Base-by-base conservation (phyloP, 2,888 invertebrate genomes). In the Drosophila monieri region DNA sequence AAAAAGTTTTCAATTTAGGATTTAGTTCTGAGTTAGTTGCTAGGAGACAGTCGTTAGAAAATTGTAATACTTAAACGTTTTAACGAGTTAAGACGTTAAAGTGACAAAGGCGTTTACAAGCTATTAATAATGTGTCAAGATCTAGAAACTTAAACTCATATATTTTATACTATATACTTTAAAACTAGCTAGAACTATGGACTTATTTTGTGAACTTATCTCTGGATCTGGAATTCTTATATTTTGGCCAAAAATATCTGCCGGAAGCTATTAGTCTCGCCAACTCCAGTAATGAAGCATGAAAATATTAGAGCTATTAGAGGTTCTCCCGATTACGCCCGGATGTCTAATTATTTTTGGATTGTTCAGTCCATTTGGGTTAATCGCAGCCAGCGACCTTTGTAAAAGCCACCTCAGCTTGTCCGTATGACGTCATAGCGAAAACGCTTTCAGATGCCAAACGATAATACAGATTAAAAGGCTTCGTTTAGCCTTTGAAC, bases 231-330 rank as follows among this genome's bases (percentile, higher is more conserved):
- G 12, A 43, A 66, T 44, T 51, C 15, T 23, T 25, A 43, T 43
- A 41, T n/a, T 35, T n/a, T 6, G 39, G 6, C 53, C 43, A 37
- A 44, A 44, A 30, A 66, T 44, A 14, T 21, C 12, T 44, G 27
- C 21, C 44, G 62, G 44, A 53, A 52, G 44, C 64, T 27, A 73
- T 81, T 81, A 81, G 81, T 66, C 70, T 21, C 88, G 88, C 84
- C 55, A 88, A 25, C 30, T 47, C n/a, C 41, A 41, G 72, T 85
- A 81, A 88, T 81, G 84, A 88, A 68, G 80, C 81, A 68, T 88
- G 77, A 74, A 83, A 74, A 46, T 66, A 58, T 73, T 62, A 54
- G 49, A 47, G 43, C n/a, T 37, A 62, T 62, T 35, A 37, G 30
- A 23, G 37, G 46, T 39, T 41, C 23, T 57, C 39, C 15, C 59